Evolutionary conservation across 2,113 vertebrate genomes (phyloP), one percentile per base, ranked within the genome.

Genomic region (Papio anubis): DNA sequence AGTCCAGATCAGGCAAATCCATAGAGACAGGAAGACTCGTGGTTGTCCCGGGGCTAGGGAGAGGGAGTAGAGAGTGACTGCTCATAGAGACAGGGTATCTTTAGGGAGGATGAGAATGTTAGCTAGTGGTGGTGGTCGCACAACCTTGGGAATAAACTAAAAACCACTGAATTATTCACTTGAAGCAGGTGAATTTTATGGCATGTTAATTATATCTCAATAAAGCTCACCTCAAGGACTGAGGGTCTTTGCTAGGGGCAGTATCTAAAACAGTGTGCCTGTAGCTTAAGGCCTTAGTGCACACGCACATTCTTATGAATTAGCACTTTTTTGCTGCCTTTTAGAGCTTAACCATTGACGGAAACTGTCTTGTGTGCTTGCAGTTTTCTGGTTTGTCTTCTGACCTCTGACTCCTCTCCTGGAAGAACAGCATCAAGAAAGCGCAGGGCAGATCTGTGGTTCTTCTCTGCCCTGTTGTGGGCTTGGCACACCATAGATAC

Each of bases 401-500:
- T 25, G 57, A 59, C 57, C 57, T 25, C 9, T 21, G 57, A 59
- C 21, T 59, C 57, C 23, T 59, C 25, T 59, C 57, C 57, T 25
- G 23, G 64, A 59, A 61, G 0, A 6, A 50, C 17, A 1, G 27
- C 45, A 72, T 59, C 8, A 0, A 0, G 1, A 80, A 68, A 48
- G 16, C 61, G 3, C 48, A n/a, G 45, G 16, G n/a, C 1, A 0
- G 20, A 38, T 75, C 73, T 38, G 20, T 48, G 23, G 43, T 10
- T 0, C 1, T 0, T 21, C 79, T n/a, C 90, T n/a, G 30, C 52
- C 52, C 30, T 18, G 14, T 72, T 23, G n/a, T 1, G 12, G 55
- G 57, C 27, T 35, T 64, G 57, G n/a, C 72, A 52, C 18, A 43
- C n/a, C 4, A 27, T 43, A 75, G 1, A 1, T 55, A 6, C 8